Percentiles rank a stretch among this genome's conserved stretches.
Conservation (phyloP, 2,888 invertebrate species). For the Hanleya hanleyi region DNA sequence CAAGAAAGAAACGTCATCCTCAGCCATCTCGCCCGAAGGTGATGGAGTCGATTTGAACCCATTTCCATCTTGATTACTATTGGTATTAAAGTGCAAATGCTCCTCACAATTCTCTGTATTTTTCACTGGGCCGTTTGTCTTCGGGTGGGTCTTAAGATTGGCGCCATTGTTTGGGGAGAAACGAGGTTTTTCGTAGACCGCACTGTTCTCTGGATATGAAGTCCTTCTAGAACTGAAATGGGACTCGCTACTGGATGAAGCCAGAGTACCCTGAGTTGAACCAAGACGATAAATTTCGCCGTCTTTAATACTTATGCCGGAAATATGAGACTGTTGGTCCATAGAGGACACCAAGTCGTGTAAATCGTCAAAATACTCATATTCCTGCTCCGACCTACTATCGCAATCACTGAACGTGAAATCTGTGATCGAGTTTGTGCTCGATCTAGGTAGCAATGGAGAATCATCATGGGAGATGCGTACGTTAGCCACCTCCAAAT, state of each 20-base stretch:
- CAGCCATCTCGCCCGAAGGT: not conserved
- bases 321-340: slow-evolving; percentile 1
- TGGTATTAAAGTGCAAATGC: not conserved
- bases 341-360: not conserved
- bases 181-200: not conserved
- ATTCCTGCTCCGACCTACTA: not conserved
- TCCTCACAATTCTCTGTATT: not conserved
- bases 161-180: not conserved
- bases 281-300: not conserved
- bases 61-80: not conserved
- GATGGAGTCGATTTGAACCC: not conserved
- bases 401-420: not conserved
- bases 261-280: not conserved
- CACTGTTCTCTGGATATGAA: not conserved
- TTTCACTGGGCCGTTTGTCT: not conserved
- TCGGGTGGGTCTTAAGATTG: not conserved
- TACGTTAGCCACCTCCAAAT: not conserved
- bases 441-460: not conserved
- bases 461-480: slow-evolving; percentile 1
- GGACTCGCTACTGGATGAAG: not conserved
- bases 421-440: not conserved
- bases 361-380: slow-evolving; percentile 3
- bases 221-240: not conserved
- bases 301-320: not conserved
- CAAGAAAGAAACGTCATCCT: not conserved